A percentile compares a stretch with the other conserved stretches of the same genome.
These are phyloP conservation scores for Steatocranus sp. DNA, from an alignment of 2,797 vertebrate species.

Conservation along the genomic window DNA sequence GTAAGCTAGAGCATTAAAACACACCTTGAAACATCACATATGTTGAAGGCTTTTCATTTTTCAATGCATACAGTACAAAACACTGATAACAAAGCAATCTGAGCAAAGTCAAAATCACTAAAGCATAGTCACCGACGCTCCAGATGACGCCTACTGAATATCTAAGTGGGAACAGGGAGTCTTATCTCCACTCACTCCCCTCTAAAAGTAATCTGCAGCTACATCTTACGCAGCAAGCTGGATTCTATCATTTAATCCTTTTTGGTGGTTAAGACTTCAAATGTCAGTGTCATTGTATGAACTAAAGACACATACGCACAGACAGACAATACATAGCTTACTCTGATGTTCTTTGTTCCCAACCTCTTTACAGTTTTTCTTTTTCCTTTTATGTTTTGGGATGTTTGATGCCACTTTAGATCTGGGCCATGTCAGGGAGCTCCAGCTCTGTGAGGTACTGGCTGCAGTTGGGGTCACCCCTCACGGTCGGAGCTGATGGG, in stretches of 20 bases:
- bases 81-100: slow-evolving; percentile 33
- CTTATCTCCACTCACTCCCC: not conserved
- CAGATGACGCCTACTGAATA: not conserved
- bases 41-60: slow-evolving; percentile 13
- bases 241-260: slow-evolving; percentile 34
- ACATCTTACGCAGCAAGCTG: slow-evolving; percentile 33
- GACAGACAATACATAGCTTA: slow-evolving; percentile 64
- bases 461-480: slow-evolving; percentile 94
- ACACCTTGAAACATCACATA: slow-evolving; percentile 30
- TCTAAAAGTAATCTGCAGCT: slow-evolving; percentile 15
- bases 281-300: slow-evolving; percentile 34
- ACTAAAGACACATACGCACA: slow-evolving; percentile 49
- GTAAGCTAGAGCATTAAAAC: slow-evolving; percentile 37
- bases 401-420: slow-evolving; percentile 34
- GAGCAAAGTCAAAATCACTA: slow-evolving; percentile 41
- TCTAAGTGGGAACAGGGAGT: not conserved
- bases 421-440: slow-evolving; percentile 62
- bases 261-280: slow-evolving; percentile 38
- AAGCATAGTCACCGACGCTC: slow-evolving; percentile 30
- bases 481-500: slow-evolving; percentile 84
- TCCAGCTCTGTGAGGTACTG: slow-evolving; percentile 84
- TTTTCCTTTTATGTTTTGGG: not conserved
- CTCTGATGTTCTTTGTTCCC: slow-evolving; percentile 58
- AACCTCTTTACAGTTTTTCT: slow-evolving; percentile 40
- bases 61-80: slow-evolving; percentile 47